Evolutionary conservation across 2,113 vertebrate genomes (phyloP), one percentile per base, ranked within the genome.

Genomic region (Chloroceryle aenea): DNA sequence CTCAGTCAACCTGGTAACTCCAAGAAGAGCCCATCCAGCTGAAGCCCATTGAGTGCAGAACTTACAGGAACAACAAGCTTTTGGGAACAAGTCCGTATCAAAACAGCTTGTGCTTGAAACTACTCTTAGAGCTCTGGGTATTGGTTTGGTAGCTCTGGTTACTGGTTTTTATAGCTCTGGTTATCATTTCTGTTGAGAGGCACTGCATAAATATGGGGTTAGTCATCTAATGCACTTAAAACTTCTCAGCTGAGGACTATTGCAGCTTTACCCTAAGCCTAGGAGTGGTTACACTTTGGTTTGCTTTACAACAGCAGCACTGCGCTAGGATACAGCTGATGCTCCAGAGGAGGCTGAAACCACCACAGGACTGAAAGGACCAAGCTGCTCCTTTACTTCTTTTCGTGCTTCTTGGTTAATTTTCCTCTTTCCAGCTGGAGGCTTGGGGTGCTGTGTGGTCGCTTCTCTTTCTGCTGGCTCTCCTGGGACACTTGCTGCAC

Each of bases 401-500:
- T 98, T 48, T 98, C 98, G 3, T 97, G 97, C 80, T 98, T 98
- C 97, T 98, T 97, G 40, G 96, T 96, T 58, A 97, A 63, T 32
- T 98, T 97, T 14, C 95, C 96, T n/a, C 89, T 89, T 26, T 96
- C 96, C 19, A 87, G 86, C 22, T 96, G 97, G 81, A 97, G 84
- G 56, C 77, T 90, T 36, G 26, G 36, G 18, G 68, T 5, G 67
- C 58, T 93, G 6, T 85, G 29, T 40, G 77, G 36, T 61, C 36
- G 34, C 55, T 89, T 97, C 40, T 96, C 97, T 72, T 87, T 91
- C 58, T 88, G 95, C 78, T 87, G 96, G 34, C 87, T 97, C 87
- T 98, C 98, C 89, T 90, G 98, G 76, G 98, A 98, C 45, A 98
- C 97, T 47, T 98, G 98, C 56, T 96, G 98, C 58, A 98, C 94